Evolutionary conservation across 2,888 invertebrate genomes (phyloP), one percentile per base, ranked within the genome.

Genomic region (Smittia sp.): DNA sequence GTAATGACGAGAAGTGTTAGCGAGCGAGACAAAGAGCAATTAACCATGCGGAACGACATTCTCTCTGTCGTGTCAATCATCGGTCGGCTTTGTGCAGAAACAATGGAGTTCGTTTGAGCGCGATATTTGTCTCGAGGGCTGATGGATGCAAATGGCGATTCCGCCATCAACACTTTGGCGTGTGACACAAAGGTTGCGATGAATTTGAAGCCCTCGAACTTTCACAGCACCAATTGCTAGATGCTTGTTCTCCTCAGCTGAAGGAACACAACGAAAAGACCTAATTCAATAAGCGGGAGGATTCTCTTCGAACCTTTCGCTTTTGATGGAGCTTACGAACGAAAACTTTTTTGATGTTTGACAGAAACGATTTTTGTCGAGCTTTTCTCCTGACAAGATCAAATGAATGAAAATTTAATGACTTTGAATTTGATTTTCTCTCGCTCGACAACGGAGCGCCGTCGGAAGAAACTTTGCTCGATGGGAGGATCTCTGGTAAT

Each of bases 381-480:
- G 11, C 15, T 46, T 46, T 46, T n/a, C 15, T 46, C 46, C 46
- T 46, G 46, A 46, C 46, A 58, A 58, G 58, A 58, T 58, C 58
- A 58, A 58, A 58, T 58, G 58, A 58, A 58, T 58, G 58, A 58
- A 58, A 58, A 58, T 20, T 58, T 58, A 22, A 58, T 58, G 58
- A 58, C 22, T 18, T 58, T 18, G 20, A 58, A 58, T 58, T 58
- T 20, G 58, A 58, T 58, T 58, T 58, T 58, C 20, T 22, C 22
- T 20, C 18, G 15, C 15, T 20, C 18, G 58, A 20, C 58, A 39
- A 39, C 7, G n/a, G 11, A 13, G 2, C n/a, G 11, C 46, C 15
- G n/a, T 46, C n/a, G 11, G 2, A 15, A 3, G 11, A 46, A 46
- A 46, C 11, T 46, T n/a, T 46, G 2, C n/a, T 46, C 32, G 32